Base-by-base conservation (phyloP, 2,888 invertebrate species). In the Julus scanicus region DNA sequence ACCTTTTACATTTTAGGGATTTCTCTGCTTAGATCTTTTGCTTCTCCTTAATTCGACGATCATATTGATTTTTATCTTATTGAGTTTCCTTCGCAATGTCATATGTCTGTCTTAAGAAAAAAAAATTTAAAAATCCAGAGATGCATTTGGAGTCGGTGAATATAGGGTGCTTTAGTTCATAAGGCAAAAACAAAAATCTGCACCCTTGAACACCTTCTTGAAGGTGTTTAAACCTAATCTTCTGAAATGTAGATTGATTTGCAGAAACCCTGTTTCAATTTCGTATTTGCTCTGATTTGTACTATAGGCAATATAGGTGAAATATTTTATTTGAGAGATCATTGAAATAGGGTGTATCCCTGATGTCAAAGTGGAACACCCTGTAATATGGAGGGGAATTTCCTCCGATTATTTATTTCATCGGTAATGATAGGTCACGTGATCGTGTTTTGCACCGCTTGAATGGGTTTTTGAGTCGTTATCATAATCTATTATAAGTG, bases 401-500 rank as follows among this genome's bases (percentile, higher is more conserved):
- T 20, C 63, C 71, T 9, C 29, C 3, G 71, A 11, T 29, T 8
- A 29, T 29, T 29, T 8, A 29, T 29, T 13, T 71, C 71, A 11
- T 9, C 29, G 29, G 29, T 9, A 71, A 80, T 80, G 80, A 80
- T 80, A 29, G 37, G 37, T 80, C 80, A 80, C 37, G 37, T 80
- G 37, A 80, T 37, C 80, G 29, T 37, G 37, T 29, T 39, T 39
- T 29, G n/a, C 80, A 11, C 29, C 71, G 4, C 37, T 37, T 80
- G 80, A 80, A 39, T 80, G 37, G 15, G 29, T 13, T 80, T 80
- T 15, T 80, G 37, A 13, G 80, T 13, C 80, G 37, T 80, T 80
- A 80, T 80, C 80, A 80, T 39, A 37, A 80, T 80, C 80, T 80
- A 37, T 80, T 80, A 80, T 80, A 80, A 37, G 4, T 13, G 80